Base-by-base conservation (phyloP, 1,140 invertebrate species). In the Drosophila santomea region DNA sequence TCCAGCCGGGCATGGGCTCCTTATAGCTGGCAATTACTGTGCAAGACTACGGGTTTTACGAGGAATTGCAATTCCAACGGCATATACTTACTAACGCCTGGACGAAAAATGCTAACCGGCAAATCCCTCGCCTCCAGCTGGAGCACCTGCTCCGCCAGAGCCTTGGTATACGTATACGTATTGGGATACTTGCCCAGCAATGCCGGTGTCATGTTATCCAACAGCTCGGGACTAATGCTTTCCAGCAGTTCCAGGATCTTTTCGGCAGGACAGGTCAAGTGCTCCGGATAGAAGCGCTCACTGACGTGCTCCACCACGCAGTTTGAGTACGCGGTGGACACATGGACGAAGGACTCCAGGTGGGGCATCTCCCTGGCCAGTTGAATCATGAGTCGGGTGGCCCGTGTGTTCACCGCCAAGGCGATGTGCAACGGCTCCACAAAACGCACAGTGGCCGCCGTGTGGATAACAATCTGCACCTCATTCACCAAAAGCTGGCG, bases 101-200 rank as follows among this genome's bases (percentile, higher is more conserved):
- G 96, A 64, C 96, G 93, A 83, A 96, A 94, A 3, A 97, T 93
- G 7, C 94, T 95, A 1, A 95, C 84, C 0, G 98, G 98, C 20
- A 99, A 80, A 38, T 94, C 94, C 3, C 92, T 92, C 0, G 94
- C 93, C 60, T 96, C 94, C 45, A 94, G 93, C 55, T 94, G 92
- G 0, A 97, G 93, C 0, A 96, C 86, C 67, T 96, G 94, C 93
- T 98, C 97, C 1, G 96, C 96, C 10, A 97, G 91, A 2, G 96
- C 95, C 93, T 98, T 98, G 1, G 96, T 97, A 80, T 95, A 97
- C 0, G 95, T 95, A 76, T 98, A 98, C 0, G 96, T 97, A 78
- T 98, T 98, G 0, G 97, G 97, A 89, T 94, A 96, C 28, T 95
- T 93, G 0, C 94, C 95, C 2, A 97, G 76, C 52, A 97, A 78